Evolutionary conservation across 1,140 invertebrate species (phyloP), one percentile per base, ranked within the genome.

Genomic region (Chrysopa pallens): DNA sequence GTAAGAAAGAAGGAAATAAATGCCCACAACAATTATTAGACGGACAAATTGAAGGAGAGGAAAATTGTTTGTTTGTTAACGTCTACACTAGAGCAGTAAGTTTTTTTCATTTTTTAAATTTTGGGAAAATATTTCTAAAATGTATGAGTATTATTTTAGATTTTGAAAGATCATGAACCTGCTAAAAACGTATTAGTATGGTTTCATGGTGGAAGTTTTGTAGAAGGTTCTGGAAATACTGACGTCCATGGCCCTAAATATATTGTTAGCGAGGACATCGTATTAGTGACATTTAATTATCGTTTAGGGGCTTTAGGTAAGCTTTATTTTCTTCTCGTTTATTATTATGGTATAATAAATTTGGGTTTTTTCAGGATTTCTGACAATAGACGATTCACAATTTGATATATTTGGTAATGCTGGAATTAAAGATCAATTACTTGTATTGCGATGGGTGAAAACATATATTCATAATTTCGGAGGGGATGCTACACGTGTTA

Each of bases 31-130:
- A 58, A 36, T 52, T 66, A 7, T 57, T 56, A 42, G 53, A 58
- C 39, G 57, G 52, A 47, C 49, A 50, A n/a, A 51, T 58, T 5
- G 73, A 73, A 9, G 58, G 61, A 8, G 80, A 84, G 63, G 84
- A 92, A 55, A 23, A 23, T 23, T 91, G 87, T 52, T 68, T 92
- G 6, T 79, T 80, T 54, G 61, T 93, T 9, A 90, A 89, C 54
- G 73, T 92, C 2, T 85, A 80, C 53, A 77, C 80, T 35, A 2
- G 9, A 35, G 2, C 2, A 3, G 33, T 35, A 13, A 35, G 33
- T n/a, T 13, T 13, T 2, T 11, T 8, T n/a, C n/a, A 33, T n/a
- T 33, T 33, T n/a, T 33, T 8, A n/a, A 33, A 33, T 8, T 8
- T 33, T 33, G 31, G n/a, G 7, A 8, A 33, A 8, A 8, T 33